A percentile compares a stretch with the other conserved stretches of the same genome.
Evolutionary conservation across 2,888 invertebrate species (phyloP).

Genomic region (Cryptosula pallasiana): DNA sequence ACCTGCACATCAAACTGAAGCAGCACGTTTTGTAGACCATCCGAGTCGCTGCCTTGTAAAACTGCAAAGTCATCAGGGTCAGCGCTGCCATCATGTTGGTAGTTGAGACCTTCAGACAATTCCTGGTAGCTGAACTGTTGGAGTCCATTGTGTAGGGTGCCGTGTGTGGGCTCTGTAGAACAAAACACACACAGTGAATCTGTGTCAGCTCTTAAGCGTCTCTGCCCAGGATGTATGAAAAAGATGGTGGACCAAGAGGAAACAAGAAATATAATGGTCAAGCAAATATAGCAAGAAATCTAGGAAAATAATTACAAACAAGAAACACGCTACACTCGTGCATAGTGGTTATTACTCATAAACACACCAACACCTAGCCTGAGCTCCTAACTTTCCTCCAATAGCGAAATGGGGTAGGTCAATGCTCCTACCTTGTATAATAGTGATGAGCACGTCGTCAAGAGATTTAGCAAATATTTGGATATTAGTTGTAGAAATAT

Average conservation of each 20-base stretch:
- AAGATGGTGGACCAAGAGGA: no score
- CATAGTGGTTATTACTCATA: no score
- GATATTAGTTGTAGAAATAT: conserved; percentile 6
- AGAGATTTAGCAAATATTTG: conserved; percentile 14
- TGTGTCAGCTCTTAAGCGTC: no score
- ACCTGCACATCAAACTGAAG: not conserved
- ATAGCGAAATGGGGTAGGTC: no score
- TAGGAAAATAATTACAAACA: no score
- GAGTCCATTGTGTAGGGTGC: not conserved
- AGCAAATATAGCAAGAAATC: no score
- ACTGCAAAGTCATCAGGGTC: conserved; percentile 3
- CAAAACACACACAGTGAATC: no score
- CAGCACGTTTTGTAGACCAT: not conserved
- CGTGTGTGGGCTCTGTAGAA: conserved; percentile 2
- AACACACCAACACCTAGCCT: no score
- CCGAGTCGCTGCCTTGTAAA: not conserved
- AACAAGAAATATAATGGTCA: no score
- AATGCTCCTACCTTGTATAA: conserved; percentile 6
- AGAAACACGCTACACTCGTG: no score
- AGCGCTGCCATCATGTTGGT: conserved; percentile 18
- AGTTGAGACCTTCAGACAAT: not conserved
- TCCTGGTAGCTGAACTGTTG: conserved; percentile 7
- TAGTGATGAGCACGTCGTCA: not conserved
- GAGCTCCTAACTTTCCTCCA: no score
- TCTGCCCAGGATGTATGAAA: no score